A percentile compares a stretch with the other conserved stretches of the same genome.
phyloP scores from a whole-genome alignment of 53 echinoderm and acorn worm genomes.

The Zoroaster sp. region DNA sequence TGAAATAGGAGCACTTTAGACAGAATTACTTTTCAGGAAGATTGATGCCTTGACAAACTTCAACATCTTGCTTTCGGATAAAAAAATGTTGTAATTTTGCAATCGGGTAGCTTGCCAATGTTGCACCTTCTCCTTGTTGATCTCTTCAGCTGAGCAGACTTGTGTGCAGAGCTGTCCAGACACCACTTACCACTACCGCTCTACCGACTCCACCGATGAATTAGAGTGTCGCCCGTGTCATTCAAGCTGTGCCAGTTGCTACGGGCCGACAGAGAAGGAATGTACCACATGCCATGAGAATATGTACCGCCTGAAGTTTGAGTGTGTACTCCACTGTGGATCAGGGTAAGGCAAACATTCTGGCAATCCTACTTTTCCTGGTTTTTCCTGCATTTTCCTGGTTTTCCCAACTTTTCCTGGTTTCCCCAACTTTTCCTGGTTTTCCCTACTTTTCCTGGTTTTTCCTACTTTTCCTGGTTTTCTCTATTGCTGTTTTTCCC shows the following conservation, averaged over 20 bases:
- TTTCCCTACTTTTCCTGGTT: background rate
- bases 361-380: background rate
- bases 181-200: conserved; percentile 64
- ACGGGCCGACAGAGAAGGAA: conserved; percentile 4
- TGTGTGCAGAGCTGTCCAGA: conserved; percentile 55
- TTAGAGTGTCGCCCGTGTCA: conserved; percentile 83
- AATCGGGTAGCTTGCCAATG: no score
- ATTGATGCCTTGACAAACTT: no score
- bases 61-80: no score
- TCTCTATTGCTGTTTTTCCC: no score
- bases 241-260: conserved; percentile 68
- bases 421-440: background rate
- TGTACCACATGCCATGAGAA: conserved; percentile 68
- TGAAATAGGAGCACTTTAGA: no score
- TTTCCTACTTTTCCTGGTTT: background rate
- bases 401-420: background rate
- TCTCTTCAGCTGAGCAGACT: background rate
- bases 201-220: conserved; percentile 10
- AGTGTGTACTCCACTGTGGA: conserved; percentile 70
- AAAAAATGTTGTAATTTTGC: no score
- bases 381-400: background rate
- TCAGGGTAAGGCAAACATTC: conserved; percentile 62
- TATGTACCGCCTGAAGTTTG: conserved; percentile 45
- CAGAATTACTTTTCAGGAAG: no score
- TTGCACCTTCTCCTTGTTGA: no score